Conservation (phyloP, 2,113 vertebrate genomes). For the Phaethornis superciliosus region DNA sequence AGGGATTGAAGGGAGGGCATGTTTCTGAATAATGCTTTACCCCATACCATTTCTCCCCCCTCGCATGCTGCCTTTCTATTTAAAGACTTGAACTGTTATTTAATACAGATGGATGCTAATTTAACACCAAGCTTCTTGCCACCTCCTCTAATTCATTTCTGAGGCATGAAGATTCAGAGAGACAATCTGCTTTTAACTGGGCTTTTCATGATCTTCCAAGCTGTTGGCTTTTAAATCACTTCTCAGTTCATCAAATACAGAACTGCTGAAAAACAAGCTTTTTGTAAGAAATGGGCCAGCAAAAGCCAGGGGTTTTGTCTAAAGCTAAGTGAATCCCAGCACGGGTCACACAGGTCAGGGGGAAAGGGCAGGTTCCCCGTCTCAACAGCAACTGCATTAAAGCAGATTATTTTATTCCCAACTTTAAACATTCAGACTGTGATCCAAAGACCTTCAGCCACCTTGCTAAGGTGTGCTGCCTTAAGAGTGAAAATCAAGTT, state of each 20-base stretch:
- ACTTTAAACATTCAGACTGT: background rate
- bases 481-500: background rate
- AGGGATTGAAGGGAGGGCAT: conserved; percentile 39
- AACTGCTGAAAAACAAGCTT: background rate
- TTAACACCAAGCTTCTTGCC: conserved; percentile 13
- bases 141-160: conserved; percentile 31
- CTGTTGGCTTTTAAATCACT: conserved; percentile 38
- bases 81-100: conserved; percentile 52
- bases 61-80: conserved; percentile 30
- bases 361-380: background rate
- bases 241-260: background rate
- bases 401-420: background rate
- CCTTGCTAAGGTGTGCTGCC: background rate
- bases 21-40: conserved; percentile 22
- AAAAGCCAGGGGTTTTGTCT: background rate
- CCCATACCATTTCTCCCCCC: conserved; percentile 17
- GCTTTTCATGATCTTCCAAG: conserved; percentile 23
- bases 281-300: background rate
- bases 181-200: conserved; percentile 23
- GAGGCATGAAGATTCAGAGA: conserved; percentile 34
- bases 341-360: background rate
- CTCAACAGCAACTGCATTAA: background rate
- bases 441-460: background rate
- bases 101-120: conserved; percentile 51
- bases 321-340: background rate